phyloP scores from a whole-genome alignment of 1,140 invertebrate genomes.

The Rhopalosiphum maidis region DNA sequence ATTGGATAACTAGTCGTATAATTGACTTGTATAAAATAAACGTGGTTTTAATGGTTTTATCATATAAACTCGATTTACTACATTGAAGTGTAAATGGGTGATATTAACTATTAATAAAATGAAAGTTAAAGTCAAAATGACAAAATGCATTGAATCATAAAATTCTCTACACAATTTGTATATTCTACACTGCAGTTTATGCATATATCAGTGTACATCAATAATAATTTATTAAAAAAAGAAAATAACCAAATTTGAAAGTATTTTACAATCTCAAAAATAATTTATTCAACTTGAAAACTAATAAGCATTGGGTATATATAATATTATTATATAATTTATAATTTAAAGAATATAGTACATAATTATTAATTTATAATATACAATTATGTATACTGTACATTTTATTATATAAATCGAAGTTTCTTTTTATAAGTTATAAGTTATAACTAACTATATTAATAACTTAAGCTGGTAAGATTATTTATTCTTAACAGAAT shows the following conservation, averaged over 20 bases:
- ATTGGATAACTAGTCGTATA: neutral
- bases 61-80: neutral
- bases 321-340: constrained; percentile 8
- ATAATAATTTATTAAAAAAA: constrained; percentile 15
- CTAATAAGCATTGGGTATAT: neutral
- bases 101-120: neutral
- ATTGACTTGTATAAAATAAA: neutral
- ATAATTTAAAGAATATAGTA: neutral
- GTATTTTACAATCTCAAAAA: neutral
- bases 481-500: neutral
- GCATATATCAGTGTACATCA: neutral
- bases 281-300: neutral
- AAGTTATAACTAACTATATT: too few relatives aligned
- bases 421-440: neutral
- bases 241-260: constrained; percentile 13
- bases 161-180: neutral
- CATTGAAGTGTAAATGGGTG: neutral
- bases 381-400: neutral
- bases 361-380: neutral
- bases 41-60: neutral
- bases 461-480: neutral
- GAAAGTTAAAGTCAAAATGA: neutral
- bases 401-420: neutral
- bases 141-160: neutral
- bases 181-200: neutral